Base-by-base conservation (phyloP, 2,113 vertebrate genomes). In the Arenaria interpres region DNA sequence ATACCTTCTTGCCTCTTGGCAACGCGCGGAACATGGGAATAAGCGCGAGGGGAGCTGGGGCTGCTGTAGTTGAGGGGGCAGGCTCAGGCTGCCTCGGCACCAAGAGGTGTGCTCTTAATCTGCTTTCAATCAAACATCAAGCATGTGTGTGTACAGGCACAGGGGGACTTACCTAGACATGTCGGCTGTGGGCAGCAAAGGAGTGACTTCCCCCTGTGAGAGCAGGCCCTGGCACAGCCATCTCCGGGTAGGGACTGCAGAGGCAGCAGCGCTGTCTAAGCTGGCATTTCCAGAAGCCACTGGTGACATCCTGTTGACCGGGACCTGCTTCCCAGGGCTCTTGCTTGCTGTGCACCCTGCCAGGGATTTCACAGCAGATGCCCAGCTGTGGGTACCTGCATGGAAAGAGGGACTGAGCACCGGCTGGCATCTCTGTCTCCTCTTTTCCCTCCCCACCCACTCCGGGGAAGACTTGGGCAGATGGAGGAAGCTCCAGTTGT, bases 1-100 rank as follows among this genome's bases (percentile, higher is more conserved):
- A 97, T 96, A 96, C 93, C 69, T 97, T 93, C 87, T 94, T 89
- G 93, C 85, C 91, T 96, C 89, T 95, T 92, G 93, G 95, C 89
- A 93, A 89, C n/a, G 2, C 43, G 81, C 6, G 9, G 95, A 95
- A 81, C 88, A 81, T 59, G 66, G 90, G 92, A 97, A 93, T 80
- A 85, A 94, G 91, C 16, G 5, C 91, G 92, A 92, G 56, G 7
- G 92, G 88, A 94, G 86, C 92, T 92, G 24, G 4, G 57, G 80
- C 88, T 41, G 83, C 76, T 90, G 92, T 54, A 82, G 91, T 57
- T 68, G 74, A 85, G 60, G 23, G 73, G 74, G 56, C 80, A 96
- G 72, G 32, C 51, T 95, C 43, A 51, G 56, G n/a, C 41, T 0
- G 4, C 59, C 25, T 72, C 57, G 84, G 67, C 62, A 53, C 6